These are phyloP conservation scores for Spicauda simplicius DNA, from an alignment of 2,888 invertebrate genomes.

Conservation along the genomic window DNA sequence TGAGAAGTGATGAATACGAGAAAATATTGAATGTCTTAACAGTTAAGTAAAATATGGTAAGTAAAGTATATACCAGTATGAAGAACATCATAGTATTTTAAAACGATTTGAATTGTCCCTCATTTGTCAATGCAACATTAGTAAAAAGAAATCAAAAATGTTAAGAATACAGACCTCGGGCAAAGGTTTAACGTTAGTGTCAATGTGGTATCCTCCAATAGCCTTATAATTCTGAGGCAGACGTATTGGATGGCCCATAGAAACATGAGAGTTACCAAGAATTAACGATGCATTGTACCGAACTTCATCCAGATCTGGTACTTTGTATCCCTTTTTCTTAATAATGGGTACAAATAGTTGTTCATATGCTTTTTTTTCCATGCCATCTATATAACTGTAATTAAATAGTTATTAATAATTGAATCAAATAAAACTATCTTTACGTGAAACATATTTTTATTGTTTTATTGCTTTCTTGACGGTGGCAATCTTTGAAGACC, in stretches of 20 bases:
- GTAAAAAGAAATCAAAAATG: neutral
- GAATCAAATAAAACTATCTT: constrained; percentile 1
- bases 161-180: constrained; percentile 48
- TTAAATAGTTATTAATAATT: neutral
- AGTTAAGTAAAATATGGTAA: too few species aligned
- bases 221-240: constrained; percentile 55
- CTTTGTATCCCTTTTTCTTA: constrained; percentile 43
- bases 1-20: too few species aligned
- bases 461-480: too few species aligned
- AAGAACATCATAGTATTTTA: too few species aligned
- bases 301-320: constrained; percentile 48
- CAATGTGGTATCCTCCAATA: constrained; percentile 58
- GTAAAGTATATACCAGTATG: too few species aligned
- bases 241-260: constrained; percentile 48
- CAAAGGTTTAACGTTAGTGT: constrained; percentile 39
- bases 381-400: neutral
- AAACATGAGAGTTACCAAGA: constrained; percentile 54
- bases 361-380: constrained; percentile 36
- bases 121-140: too few species aligned
- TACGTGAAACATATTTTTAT: neutral
- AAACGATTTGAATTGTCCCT: too few species aligned
- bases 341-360: constrained; percentile 40
- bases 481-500: too few species aligned
- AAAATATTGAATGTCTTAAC: too few species aligned
- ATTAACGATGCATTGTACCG: constrained; percentile 51